Conservation (phyloP, 2,888 invertebrate species). For the Blastobasis lacticolella region DNA sequence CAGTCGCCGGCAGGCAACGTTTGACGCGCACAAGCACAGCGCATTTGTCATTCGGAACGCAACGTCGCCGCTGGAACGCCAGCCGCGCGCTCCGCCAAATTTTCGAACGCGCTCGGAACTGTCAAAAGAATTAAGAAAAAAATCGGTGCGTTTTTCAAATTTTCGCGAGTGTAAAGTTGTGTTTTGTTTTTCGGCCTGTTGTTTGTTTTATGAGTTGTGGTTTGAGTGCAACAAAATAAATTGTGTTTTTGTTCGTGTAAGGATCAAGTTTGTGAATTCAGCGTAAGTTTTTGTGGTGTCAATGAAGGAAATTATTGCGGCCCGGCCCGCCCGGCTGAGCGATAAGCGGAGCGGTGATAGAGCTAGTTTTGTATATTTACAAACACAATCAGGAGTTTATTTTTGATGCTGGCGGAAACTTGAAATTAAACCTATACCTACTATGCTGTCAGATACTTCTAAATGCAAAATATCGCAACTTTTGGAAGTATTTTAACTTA, state of each 20-base stretch:
- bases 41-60: slow-evolving; percentile 68
- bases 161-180: slow-evolving; percentile 12
- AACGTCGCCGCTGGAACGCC: slow-evolving; percentile 39
- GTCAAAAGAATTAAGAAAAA: slow-evolving; percentile 26
- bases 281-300: slow-evolving; percentile 25
- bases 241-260: slow-evolving; percentile 22
- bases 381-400: background rate
- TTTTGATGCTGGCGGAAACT: too few relatives aligned
- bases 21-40: slow-evolving; percentile 49
- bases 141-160: slow-evolving; percentile 15
- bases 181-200: slow-evolving; percentile 17
- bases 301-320: slow-evolving; percentile 42
- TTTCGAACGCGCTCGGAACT: slow-evolving; percentile 35
- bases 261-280: slow-evolving; percentile 11
- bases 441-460: too few relatives aligned
- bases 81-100: slow-evolving; percentile 37
- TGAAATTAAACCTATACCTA: too few relatives aligned
- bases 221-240: slow-evolving; percentile 17
- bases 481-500: too few relatives aligned
- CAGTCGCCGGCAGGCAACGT: slow-evolving; percentile 31
- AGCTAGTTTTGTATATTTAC: slow-evolving; percentile 14
- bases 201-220: slow-evolving; percentile 20
- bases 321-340: slow-evolving; percentile 37
- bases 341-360: slow-evolving; percentile 38
- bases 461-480: too few relatives aligned